Conservation (phyloP, 2,797 vertebrate species). For the Brachyalestes nurse region DNA sequence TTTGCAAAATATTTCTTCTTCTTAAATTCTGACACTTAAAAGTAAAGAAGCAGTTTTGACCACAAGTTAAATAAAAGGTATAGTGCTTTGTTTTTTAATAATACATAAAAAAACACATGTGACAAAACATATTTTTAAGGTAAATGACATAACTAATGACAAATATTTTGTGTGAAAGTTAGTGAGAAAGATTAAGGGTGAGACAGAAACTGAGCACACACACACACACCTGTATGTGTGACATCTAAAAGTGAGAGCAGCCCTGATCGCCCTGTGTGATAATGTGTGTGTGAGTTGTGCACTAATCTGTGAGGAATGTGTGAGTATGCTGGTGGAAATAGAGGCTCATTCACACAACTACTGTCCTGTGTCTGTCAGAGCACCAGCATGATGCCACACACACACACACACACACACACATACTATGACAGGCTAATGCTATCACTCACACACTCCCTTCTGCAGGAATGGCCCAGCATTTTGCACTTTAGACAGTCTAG, state of each 20-base stretch:
- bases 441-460: neutral
- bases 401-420: neutral
- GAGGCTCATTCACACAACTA: conserved; percentile 38
- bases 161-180: neutral
- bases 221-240: neutral
- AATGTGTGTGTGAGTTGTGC: neutral
- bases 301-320: conserved; percentile 22
- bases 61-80: no score
- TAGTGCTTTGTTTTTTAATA: no score
- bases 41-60: no score
- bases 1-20: no score
- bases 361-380: conserved; percentile 30
- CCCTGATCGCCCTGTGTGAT: neutral
- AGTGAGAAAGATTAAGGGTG: neutral
- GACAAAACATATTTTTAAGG: no score
- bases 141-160: no score
- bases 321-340: conserved; percentile 46
- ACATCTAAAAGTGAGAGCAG: neutral
- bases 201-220: neutral
- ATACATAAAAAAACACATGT: no score
- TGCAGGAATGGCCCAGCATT: neutral
- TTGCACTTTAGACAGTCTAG: no score
- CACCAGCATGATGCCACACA: conserved; percentile 36
- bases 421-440: neutral
- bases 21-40: no score